Evolutionary conservation across 2,113 vertebrate genomes (phyloP).

Genomic region (Apodemus sylvaticus): DNA sequence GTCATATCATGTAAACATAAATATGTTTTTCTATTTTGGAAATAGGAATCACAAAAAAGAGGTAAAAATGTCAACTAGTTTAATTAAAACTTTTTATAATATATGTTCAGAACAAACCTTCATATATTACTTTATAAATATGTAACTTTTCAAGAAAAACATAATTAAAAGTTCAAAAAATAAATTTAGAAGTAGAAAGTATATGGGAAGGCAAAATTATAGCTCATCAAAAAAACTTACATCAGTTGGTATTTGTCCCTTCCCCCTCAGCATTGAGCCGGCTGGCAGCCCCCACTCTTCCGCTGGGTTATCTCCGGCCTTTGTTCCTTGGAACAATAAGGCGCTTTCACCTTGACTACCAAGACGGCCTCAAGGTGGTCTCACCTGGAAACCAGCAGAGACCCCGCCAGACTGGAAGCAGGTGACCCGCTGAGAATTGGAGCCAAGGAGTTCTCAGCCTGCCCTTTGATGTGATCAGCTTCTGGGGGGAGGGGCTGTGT

Average conservation of each 20-base stretch:
- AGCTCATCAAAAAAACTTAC: neutral
- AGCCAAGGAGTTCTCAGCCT: too few relatives aligned
- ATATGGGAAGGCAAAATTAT: neutral
- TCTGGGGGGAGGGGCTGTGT: too few relatives aligned
- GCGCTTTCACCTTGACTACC: too few relatives aligned
- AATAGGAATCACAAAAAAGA: neutral
- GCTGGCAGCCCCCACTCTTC: too few relatives aligned
- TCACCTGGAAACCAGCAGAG: too few relatives aligned
- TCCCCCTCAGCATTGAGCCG: too few relatives aligned
- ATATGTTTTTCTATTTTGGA: neutral
- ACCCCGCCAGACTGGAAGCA: too few relatives aligned
- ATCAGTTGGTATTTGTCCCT: neutral
- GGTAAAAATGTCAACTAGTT: neutral
- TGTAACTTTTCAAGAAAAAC: neutral
- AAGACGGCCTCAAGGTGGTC: too few relatives aligned
- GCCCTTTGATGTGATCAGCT: too few relatives aligned
- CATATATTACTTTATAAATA: neutral
- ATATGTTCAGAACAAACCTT: neutral
- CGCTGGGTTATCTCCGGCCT: too few relatives aligned
- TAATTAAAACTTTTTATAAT: neutral
- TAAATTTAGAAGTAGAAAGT: neutral
- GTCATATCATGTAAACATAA: neutral
- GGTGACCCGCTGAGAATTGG: too few relatives aligned
- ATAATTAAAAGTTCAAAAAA: neutral
- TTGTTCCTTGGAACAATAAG: too few relatives aligned